phyloP scores from a whole-genome alignment of 2,113 vertebrate species.

The Centropus unirufus region DNA sequence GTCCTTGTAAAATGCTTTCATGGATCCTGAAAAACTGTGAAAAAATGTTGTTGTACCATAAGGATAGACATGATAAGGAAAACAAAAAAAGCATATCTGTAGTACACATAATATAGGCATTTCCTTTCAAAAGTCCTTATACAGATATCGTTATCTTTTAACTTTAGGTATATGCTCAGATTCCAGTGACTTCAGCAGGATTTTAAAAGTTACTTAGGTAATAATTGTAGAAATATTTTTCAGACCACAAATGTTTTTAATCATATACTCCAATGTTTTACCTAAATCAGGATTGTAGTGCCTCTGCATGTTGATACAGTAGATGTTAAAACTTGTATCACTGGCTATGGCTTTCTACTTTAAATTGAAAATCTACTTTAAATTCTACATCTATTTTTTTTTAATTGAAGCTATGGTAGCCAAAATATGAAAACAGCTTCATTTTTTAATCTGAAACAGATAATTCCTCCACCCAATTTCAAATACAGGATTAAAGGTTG shows the following conservation, averaged over 20 bases:
- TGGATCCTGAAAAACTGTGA: conserved; percentile 11
- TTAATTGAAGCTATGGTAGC: neutral
- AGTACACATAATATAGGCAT: neutral
- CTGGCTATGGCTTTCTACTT: neutral
- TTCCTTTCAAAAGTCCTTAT: neutral
- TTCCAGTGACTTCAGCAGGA: neutral
- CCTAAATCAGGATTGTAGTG: neutral
- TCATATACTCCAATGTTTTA: neutral
- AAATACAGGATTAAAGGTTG: neutral
- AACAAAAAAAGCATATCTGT: neutral
- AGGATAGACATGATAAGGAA: neutral
- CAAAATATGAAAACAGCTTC: neutral
- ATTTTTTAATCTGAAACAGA: neutral
- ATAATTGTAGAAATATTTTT: neutral
- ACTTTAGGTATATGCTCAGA: neutral
- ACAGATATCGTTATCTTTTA: neutral
- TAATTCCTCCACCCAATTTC: neutral
- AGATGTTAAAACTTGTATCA: neutral
- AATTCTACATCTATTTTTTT: too few relatives aligned
- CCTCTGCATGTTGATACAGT: neutral
- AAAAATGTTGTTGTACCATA: neutral
- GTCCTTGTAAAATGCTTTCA: conserved; percentile 24
- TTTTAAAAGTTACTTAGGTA: neutral
- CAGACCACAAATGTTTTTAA: neutral
- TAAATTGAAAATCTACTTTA: too few relatives aligned